These are phyloP conservation scores for Mirza zaza DNA, from an alignment of 2,113 vertebrate species.

Conservation along the genomic window DNA sequence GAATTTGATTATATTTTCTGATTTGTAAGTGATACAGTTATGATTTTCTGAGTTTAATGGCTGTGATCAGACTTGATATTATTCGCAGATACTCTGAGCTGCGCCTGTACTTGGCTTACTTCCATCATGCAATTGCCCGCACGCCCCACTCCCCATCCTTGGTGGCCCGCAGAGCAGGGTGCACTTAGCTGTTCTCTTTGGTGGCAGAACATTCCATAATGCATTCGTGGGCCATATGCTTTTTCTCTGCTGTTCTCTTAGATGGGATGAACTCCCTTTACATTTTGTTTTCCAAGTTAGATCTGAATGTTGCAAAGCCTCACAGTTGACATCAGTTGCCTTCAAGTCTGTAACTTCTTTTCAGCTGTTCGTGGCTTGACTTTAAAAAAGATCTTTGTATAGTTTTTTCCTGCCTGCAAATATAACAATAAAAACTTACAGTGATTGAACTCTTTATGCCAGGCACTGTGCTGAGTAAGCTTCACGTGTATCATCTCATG, in stretches of 20 bases:
- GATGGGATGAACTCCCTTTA: neutral
- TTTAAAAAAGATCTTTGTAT: neutral
- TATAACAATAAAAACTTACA: neutral
- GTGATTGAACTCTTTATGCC: neutral
- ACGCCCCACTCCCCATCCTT: rapidly evolving
- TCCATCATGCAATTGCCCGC: neutral
- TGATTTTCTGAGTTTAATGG: neutral
- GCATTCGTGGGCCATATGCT: neutral
- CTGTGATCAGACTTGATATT: neutral
- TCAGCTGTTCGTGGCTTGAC: neutral
- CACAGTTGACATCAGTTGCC: neutral
- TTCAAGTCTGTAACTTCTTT: neutral
- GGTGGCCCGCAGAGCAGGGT: neutral
- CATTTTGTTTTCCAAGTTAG: neutral
- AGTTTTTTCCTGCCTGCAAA: neutral
- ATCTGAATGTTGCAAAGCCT: neutral
- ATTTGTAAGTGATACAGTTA: neutral
- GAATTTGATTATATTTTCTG: neutral
- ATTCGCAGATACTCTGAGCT: neutral
- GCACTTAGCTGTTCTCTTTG: neutral
- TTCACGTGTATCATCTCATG: neutral
- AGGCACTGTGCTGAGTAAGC: neutral
- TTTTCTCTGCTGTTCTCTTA: neutral
- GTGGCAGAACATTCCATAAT: neutral
- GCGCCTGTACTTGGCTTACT: neutral